phyloP scores from a whole-genome alignment of 2,888 invertebrate genomes.

The Pseudoips prasinana region DNA sequence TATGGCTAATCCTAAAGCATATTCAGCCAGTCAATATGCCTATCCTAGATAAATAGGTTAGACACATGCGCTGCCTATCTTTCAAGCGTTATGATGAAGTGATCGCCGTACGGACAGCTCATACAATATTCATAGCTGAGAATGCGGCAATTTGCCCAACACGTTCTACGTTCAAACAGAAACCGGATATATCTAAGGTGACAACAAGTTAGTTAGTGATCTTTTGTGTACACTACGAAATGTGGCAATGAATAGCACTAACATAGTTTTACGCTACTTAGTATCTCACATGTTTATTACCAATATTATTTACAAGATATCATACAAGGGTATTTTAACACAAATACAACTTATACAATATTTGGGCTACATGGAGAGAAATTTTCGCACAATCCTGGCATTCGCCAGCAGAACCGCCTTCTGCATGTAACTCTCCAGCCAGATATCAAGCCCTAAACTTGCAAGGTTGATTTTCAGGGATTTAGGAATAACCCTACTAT shows the following conservation, averaged over 20 bases:
- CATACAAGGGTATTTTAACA: no score
- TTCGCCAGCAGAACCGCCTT: no score
- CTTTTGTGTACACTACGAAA: constrained; percentile 14
- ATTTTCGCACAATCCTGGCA: no score
- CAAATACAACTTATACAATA: no score
- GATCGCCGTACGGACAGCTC: constrained; percentile 56
- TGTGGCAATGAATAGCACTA: not conserved
- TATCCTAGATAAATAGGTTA: constrained; percentile 55
- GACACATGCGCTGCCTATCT: constrained; percentile 43
- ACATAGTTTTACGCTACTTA: no score
- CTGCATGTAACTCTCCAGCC: no score
- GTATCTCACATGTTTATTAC: no score
- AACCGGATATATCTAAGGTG: constrained; percentile 42
- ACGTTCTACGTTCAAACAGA: constrained; percentile 42
- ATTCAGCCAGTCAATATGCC: constrained; percentile 45
- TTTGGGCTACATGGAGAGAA: no score
- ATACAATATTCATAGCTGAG: constrained; percentile 69
- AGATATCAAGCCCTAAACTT: no score
- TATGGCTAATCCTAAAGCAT: constrained; percentile 8
- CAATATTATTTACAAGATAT: no score
- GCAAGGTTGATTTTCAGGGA: no score
- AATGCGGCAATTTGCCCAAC: constrained; percentile 66
- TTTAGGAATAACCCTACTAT: no score
- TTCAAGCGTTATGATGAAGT: constrained; percentile 59
- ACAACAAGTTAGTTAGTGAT: constrained; percentile 37